Evolutionary conservation across 2,888 invertebrate species (phyloP).

Genomic region (Calliopum simillimum): DNA sequence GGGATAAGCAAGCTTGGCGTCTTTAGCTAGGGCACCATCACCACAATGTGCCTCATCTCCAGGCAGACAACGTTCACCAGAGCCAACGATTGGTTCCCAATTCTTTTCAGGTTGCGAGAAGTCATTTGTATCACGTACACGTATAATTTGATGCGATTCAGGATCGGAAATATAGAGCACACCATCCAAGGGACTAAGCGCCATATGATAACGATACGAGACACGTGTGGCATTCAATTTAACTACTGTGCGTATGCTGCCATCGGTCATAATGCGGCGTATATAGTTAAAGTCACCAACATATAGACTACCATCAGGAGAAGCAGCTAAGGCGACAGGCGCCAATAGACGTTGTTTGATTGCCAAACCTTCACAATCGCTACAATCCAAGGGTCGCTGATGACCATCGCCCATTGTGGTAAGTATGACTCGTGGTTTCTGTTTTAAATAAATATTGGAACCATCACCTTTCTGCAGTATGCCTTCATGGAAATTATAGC

Average conservation of each 20-base stretch:
- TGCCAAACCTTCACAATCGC: constrained; percentile 83
- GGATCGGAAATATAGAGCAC: constrained; percentile 96
- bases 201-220: constrained; percentile 97
- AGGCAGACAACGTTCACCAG: constrained; percentile 92
- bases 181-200: constrained; percentile 93
- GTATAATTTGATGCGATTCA: constrained; percentile 93
- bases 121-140: constrained; percentile 85
- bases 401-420: constrained; percentile 94
- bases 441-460: constrained; percentile 92
- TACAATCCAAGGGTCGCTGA: constrained; percentile 87
- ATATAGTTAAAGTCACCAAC: constrained; percentile 97
- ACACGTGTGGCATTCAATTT: constrained; percentile 87
- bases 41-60: constrained; percentile 96
- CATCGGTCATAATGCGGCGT: constrained; percentile 86
- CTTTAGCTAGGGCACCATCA: constrained; percentile 91
- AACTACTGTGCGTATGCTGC: constrained; percentile 70
- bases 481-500: constrained; percentile 98
- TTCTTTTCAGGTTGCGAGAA: constrained; percentile 89
- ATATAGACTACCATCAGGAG: constrained; percentile 92
- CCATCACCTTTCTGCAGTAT: constrained; percentile 98
- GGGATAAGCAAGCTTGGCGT: constrained; percentile 94
- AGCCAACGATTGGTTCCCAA: constrained; percentile 95
- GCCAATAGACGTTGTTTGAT: constrained; percentile 85
- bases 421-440: constrained; percentile 90
- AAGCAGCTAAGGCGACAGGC: constrained; percentile 91